phyloP scores from a whole-genome alignment of 2,113 vertebrate species.

The Vidua chalybeata region DNA sequence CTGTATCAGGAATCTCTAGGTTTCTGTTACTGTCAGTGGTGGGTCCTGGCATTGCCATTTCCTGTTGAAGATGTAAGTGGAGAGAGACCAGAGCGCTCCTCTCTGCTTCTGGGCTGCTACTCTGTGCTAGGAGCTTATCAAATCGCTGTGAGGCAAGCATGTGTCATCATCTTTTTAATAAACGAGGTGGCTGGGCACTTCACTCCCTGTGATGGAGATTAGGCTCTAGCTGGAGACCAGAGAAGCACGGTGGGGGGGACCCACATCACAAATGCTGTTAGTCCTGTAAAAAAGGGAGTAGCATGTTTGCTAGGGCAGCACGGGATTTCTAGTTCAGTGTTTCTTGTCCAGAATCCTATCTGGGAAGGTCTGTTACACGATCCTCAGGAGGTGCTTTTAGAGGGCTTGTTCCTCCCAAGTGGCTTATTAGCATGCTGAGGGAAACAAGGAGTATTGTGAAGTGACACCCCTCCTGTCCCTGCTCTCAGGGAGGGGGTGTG shows the following conservation, averaged over 20 bases:
- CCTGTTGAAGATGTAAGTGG: neutral
- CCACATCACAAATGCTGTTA: neutral
- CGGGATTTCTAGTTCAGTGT: neutral
- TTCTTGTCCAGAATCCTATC: rapidly evolving
- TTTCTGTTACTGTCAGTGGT: neutral
- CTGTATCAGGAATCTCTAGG: neutral
- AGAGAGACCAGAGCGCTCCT: neutral
- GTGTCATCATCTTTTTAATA: neutral
- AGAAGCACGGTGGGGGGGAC: neutral
- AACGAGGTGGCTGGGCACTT: neutral
- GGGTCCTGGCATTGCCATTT: neutral
- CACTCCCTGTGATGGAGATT: neutral
- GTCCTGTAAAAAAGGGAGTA: neutral
- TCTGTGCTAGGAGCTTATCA: neutral
- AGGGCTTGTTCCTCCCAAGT: neutral
- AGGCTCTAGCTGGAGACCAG: neutral
- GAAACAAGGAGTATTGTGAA: neutral
- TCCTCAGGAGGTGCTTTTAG: neutral
- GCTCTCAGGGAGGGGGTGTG: neutral
- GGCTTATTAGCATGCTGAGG: neutral
- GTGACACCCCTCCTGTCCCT: neutral
- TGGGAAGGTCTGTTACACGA: neutral
- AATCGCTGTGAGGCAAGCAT: rapidly evolving
- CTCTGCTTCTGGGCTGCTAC: neutral
- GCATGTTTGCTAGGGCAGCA: neutral